These are phyloP conservation scores for Tinea pellionella DNA, from an alignment of 2,888 invertebrate genomes.

Conservation along the genomic window DNA sequence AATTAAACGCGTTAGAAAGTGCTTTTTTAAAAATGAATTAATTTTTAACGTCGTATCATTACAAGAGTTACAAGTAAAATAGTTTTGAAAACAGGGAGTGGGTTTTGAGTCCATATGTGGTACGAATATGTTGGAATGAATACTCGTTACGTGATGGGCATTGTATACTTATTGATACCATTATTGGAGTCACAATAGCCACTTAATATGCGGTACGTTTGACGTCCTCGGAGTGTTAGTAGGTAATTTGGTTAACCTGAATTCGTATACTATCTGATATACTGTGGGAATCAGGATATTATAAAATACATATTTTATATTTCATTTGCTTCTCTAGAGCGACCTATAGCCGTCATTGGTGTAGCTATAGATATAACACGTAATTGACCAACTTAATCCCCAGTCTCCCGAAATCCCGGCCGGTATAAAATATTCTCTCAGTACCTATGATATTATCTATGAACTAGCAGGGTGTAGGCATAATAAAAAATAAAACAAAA, in stretches of 20 bases:
- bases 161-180: slow-evolving; percentile 21
- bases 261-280: slow-evolving; percentile 21
- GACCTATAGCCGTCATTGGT: too few species aligned
- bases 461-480: too few species aligned
- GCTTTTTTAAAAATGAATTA: background rate
- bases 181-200: slow-evolving; percentile 15
- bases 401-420: too few species aligned
- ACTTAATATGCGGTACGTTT: slow-evolving; percentile 44
- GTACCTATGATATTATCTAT: too few species aligned
- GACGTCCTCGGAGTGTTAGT: slow-evolving; percentile 37
- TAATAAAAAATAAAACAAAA: too few species aligned
- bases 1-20: background rate
- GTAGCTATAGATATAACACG: too few species aligned
- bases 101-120: slow-evolving; percentile 2
- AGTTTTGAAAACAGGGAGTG: background rate
- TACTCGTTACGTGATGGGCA: slow-evolving; percentile 56
- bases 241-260: slow-evolving; percentile 56
- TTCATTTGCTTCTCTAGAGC: too few species aligned
- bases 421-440: too few species aligned
- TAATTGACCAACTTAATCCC: too few species aligned
- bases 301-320: too few species aligned
- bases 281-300: background rate
- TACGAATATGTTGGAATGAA: slow-evolving; percentile 59
- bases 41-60: background rate
- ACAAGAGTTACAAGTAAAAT: background rate